Base-by-base conservation (phyloP, 1,140 invertebrate genomes). In the Thalassaphorura encarpata region DNA sequence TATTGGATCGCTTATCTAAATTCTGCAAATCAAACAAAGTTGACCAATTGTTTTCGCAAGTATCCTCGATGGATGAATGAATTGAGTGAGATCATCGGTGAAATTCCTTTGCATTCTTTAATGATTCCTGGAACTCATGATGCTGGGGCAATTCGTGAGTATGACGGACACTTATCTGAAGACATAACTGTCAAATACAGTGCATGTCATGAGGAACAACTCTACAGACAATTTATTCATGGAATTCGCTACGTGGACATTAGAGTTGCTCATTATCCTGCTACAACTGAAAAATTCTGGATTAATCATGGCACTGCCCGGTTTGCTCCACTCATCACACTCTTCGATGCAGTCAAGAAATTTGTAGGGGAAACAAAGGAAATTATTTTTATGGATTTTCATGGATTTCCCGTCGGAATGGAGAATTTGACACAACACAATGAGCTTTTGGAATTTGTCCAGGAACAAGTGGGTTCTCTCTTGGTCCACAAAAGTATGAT, bases 281-380 rank as follows among this genome's bases (percentile, higher is more conserved):
- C 65, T 5, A 66, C 68, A 1, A 69, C 73, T 2, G 56, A 69
- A 28, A 80, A 76, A 63, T 81, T 83, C 65, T 84, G 78, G 77
- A 69, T 86, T 23, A 84, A 84, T 68, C 83, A 86, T 64, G 83
- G 83, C 61, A 67, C 82, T 58, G 75, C 83, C 29, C 73, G 77
- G 62, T 75, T 85, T 46, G 76, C 76, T 47, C 80, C 80, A 39
- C 69, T 85, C n/a, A 67, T 76, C 8, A 75, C 77, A 2, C 67
- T 84, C 2, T 69, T 85, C 11, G 72, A 70, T 50, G 76, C 83
- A 63, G 76, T 86, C 3, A 75, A 74, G 68, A 71, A 72, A 27
- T 86, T 85, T 67, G 60, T 83, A 46, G 73, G 78, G 58, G 69
- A 69, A 23, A 78, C 82, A 1, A 77, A 79, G 47, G 80, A 82